Percentiles rank a stretch among this genome's conserved stretches.
These are phyloP conservation scores for Drosophila neotestacea DNA, from an alignment of 2,888 invertebrate species.

Conservation along the genomic window DNA sequence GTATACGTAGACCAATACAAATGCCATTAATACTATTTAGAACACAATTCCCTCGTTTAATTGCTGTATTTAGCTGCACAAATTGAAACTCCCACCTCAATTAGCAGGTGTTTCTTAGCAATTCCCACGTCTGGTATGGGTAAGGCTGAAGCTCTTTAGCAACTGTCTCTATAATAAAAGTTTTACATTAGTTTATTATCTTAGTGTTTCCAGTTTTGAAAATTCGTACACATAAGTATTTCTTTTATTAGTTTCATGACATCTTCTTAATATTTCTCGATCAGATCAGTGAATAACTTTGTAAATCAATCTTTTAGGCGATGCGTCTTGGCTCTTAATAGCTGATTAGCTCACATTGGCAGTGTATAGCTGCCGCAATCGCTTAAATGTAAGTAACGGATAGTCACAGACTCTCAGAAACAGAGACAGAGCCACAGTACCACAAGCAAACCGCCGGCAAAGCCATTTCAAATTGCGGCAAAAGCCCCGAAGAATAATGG, in stretches of 20 bases:
- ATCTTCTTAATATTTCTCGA: background rate
- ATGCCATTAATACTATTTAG: too few species aligned
- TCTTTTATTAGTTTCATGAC: background rate
- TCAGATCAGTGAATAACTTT: background rate
- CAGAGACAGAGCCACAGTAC: slow-evolving; percentile 9
- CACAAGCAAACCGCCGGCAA: slow-evolving; percentile 55
- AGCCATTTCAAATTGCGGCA: slow-evolving; percentile 62
- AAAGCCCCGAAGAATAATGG: slow-evolving; percentile 63
- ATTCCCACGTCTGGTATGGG: too few species aligned
- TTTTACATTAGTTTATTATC: background rate
- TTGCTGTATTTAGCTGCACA: too few species aligned
- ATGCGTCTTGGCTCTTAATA: background rate
- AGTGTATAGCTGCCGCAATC: slow-evolving; percentile 53
- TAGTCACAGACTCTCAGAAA: slow-evolving; percentile 6
- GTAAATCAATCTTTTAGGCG: background rate
- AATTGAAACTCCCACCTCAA: too few species aligned
- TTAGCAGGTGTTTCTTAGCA: too few species aligned
- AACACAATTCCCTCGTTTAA: too few species aligned
- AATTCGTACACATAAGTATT: background rate
- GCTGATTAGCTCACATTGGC: slow-evolving; percentile 30
- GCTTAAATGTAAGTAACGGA: slow-evolving; percentile 53
- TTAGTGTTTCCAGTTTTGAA: too few species aligned
- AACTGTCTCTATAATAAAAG: background rate
- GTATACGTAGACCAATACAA: too few species aligned
- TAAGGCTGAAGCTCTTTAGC: background rate